Evolutionary conservation across 1,140 invertebrate genomes (phyloP).

Genomic region (Pogonomyrmex barbatus): DNA sequence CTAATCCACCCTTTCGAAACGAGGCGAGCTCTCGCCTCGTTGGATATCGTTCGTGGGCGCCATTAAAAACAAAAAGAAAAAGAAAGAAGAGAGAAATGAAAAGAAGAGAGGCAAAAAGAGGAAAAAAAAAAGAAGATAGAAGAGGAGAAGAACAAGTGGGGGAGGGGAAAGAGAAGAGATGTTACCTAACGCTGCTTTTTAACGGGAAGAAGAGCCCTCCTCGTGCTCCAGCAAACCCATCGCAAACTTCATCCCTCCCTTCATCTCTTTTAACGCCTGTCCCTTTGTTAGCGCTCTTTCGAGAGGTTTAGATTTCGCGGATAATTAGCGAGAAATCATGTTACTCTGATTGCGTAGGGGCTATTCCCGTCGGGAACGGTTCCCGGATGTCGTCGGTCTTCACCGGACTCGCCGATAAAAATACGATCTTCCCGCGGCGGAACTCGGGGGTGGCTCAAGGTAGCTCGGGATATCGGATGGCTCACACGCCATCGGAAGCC

Average conservation of each 20-base stretch:
- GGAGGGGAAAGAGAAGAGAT: constrained; percentile 49
- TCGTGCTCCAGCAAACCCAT: background rate
- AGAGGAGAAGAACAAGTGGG: background rate
- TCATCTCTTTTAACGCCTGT: constrained; percentile 18
- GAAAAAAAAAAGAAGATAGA: background rate
- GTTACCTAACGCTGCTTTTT: constrained; percentile 70
- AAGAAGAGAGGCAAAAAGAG: background rate
- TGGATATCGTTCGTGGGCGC: constrained; percentile 40
- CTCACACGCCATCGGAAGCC: background rate
- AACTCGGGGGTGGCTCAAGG: too few species aligned
- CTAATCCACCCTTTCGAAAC: constrained; percentile 63
- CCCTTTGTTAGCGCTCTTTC: constrained; percentile 58
- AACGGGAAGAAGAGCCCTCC: constrained; percentile 27
- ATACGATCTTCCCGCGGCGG: background rate
- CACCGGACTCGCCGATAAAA: background rate
- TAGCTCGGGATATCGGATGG: too few species aligned
- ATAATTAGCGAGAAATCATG: constrained; percentile 66
- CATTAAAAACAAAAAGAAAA: constrained; percentile 67
- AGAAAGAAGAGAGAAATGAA: background rate
- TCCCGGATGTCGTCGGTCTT: background rate
- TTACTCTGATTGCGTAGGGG: background rate
- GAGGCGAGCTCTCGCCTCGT: constrained; percentile 30
- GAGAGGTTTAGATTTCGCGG: constrained; percentile 64
- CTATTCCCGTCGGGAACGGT: background rate
- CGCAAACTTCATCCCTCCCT: constrained; percentile 45